Percentiles rank a stretch among this genome's conserved stretches.
These are phyloP conservation scores for Quadriops clusia DNA, from an alignment of 2,888 invertebrate species.

Conservation along the genomic window DNA sequence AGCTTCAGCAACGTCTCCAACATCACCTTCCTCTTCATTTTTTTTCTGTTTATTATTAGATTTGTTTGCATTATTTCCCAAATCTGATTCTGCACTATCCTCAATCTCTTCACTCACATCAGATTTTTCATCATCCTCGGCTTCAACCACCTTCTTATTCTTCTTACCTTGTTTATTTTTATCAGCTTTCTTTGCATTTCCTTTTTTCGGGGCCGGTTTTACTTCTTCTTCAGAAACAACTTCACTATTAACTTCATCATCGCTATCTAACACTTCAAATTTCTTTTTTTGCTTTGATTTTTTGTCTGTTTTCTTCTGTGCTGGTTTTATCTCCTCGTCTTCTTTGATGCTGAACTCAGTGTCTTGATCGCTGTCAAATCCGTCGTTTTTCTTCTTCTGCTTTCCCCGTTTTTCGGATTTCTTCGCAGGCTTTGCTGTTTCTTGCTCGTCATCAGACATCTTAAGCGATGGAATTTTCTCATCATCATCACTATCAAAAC, in stretches of 20 bases:
- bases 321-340: constrained; percentile 26
- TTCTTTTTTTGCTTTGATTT: constrained; percentile 12
- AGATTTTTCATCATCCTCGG: constrained; percentile 40
- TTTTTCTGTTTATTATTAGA: constrained; percentile 1
- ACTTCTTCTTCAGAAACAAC: constrained; percentile 12
- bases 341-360: constrained; percentile 6
- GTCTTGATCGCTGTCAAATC: constrained; percentile 21
- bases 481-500: constrained; percentile 32
- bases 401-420: constrained; percentile 42
- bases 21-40: constrained; percentile 2
- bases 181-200: constrained; percentile 8
- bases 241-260: constrained; percentile 14
- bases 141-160: constrained; percentile 41
- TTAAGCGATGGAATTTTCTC: constrained; percentile 18
- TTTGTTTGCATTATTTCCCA: neutral
- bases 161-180: constrained; percentile 30
- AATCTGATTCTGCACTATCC: constrained; percentile 1
- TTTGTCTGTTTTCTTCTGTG: constrained; percentile 27
- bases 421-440: constrained; percentile 39
- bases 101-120: neutral
- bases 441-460: constrained; percentile 25
- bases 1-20: constrained; percentile 1
- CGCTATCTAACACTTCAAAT: constrained; percentile 4
- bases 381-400: constrained; percentile 17
- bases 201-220: constrained; percentile 10